Conservation (phyloP, 2,113 vertebrate genomes). For the Cyphomyrus discorhynchus region DNA sequence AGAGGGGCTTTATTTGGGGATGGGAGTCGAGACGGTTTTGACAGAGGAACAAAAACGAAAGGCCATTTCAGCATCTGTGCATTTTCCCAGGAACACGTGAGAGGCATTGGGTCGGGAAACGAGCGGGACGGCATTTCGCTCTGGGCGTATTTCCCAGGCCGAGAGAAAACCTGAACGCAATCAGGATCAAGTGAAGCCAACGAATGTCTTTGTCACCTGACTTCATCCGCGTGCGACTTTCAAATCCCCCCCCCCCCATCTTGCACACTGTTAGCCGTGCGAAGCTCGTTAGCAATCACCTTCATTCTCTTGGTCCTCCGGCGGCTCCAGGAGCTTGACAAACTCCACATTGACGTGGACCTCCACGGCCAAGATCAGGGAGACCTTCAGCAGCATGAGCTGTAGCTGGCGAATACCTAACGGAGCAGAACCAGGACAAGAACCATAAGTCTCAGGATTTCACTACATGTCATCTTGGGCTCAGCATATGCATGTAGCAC, state of each 20-base stretch:
- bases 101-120: not conserved
- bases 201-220: not conserved
- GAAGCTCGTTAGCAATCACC: not conserved
- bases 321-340: conserved; percentile 81
- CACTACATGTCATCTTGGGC: not conserved
- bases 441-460: not conserved
- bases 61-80: not conserved
- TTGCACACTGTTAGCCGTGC: not conserved
- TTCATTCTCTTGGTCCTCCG: conserved; percentile 88
- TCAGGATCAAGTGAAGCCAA: not conserved
- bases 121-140: not conserved
- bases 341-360: conserved; percentile 94
- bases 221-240: not conserved
- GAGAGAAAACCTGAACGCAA: not conserved
- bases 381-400: conserved; percentile 89
- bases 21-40: not conserved
- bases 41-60: not conserved
- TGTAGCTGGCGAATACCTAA: conserved; percentile 93
- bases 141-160: not conserved
- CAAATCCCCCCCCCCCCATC: not conserved
- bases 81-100: not conserved
- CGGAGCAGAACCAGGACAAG: conserved; percentile 21
- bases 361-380: conserved; percentile 86
- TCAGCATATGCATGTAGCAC: not conserved
- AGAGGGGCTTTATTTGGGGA: not conserved